Percentiles rank a stretch among this genome's conserved stretches.
Evolutionary conservation across 2,113 vertebrate genomes (phyloP).

Genomic region (Corythornis vintsioides): DNA sequence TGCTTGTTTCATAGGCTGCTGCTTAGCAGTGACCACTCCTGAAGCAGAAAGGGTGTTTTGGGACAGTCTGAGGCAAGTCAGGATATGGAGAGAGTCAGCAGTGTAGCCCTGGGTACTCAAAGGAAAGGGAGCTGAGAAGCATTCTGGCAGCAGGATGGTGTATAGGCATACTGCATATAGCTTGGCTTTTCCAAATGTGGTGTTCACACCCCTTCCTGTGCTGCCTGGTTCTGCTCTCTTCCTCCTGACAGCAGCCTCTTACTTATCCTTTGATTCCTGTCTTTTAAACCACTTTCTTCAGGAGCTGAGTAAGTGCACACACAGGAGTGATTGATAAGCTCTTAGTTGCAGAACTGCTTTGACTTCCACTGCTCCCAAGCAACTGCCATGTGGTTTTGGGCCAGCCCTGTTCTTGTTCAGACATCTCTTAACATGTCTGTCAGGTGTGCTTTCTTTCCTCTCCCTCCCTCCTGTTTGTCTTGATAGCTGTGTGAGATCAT

Average conservation of each 20-base stretch:
- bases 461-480: conserved; percentile 53
- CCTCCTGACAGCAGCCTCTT: background rate
- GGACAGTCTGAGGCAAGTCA: background rate
- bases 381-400: conserved; percentile 32
- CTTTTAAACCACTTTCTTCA: background rate
- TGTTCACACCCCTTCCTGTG: background rate
- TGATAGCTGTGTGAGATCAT: conserved; percentile 58
- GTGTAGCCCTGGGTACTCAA: background rate
- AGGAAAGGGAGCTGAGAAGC: background rate
- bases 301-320: background rate
- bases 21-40: background rate
- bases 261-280: background rate
- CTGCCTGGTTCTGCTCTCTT: background rate
- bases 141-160: background rate
- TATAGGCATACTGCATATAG: background rate
- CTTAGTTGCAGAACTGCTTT: conserved; percentile 40
- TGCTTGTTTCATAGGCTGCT: background rate
- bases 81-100: background rate
- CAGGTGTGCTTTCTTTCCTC: conserved; percentile 43
- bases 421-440: conserved; percentile 54
- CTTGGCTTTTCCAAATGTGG: background rate
- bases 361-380: conserved; percentile 17
- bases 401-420: conserved; percentile 60
- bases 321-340: background rate
- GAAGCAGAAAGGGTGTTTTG: background rate